phyloP scores from a whole-genome alignment of 1,140 invertebrate species.

The Sinella curviseta region DNA sequence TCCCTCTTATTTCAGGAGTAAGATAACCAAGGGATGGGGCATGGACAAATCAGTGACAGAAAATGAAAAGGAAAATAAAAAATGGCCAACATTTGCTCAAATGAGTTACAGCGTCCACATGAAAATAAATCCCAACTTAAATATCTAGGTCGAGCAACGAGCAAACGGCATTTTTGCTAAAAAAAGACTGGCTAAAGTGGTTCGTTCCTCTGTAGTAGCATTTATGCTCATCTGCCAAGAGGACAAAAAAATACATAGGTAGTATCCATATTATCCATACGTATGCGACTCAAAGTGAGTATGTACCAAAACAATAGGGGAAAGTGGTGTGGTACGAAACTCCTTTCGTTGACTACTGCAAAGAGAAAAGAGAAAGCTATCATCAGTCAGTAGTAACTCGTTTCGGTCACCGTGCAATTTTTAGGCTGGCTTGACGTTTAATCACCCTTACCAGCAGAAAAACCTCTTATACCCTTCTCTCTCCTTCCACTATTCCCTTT shows the following conservation, averaged over 20 bases:
- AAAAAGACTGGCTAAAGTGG: too few species aligned
- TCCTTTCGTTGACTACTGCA: too few species aligned
- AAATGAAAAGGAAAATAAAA: constrained; percentile 13
- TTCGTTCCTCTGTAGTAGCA: background rate
- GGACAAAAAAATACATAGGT: too few species aligned
- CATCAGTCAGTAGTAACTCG: background rate
- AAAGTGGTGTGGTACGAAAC: too few species aligned
- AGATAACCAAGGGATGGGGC: too few species aligned
- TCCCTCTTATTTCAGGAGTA: too few species aligned
- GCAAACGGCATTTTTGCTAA: too few species aligned
- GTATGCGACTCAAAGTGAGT: too few species aligned
- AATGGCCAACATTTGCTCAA: constrained; percentile 14
- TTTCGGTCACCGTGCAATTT: constrained; percentile 1
- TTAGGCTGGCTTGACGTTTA: constrained; percentile 10
- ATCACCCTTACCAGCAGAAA: background rate
- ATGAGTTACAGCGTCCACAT: constrained; percentile 5
- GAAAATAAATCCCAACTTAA: constrained; percentile 11
- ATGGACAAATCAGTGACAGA: background rate
- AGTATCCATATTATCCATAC: too few species aligned
- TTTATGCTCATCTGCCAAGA: background rate
- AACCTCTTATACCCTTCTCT: too few species aligned
- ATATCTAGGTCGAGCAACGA: constrained; percentile 10
- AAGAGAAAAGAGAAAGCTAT: background rate
- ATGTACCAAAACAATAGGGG: too few species aligned
- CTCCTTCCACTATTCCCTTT: background rate